Base-by-base conservation (phyloP, 2,888 invertebrate species). In the Limnephilus rhombicus region DNA sequence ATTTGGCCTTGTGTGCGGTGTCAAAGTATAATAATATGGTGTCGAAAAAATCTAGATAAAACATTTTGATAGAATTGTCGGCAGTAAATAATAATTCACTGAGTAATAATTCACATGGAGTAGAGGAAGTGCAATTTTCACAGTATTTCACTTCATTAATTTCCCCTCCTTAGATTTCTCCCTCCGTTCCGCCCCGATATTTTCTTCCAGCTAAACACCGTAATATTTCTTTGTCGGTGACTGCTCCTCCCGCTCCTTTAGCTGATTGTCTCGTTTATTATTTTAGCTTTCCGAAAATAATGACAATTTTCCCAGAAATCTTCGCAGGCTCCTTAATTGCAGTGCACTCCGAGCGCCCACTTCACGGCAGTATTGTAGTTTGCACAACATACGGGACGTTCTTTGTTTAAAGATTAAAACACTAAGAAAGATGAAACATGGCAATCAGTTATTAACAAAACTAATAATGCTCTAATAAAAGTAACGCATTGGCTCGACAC, bases 261-360 rank as follows among this genome's bases (percentile, higher is more conserved):
- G 68, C 81, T 82, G 90, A 90, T 90, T 90, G 90, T 82, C 41
- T 68, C 90, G 82, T 90, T 82, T 90, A 81, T 90, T 82, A 90
- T 82, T 90, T 82, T 82, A 82, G 90, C 90, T 11, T 45, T 82
- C 90, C 90, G 45, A 90, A 89, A 90, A 90, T 90, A 90, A 90
- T 90, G 90, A 82, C 90, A 90, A 81, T 90, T 82, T 82, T 90
- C 90, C 49, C 82, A 9, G 90, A 49, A 90, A 49, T 82, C 41
- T 89, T 82, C 49, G 49, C 90, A 82, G 24, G 82, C 7, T 82
- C 29, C 31, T 89, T 90, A 90, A 90, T 90, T 90, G 90, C 90
- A 90, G 82, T 90, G 90, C 90, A 82, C 90, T 90, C 29, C 31
- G 41, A 13, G 49, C 82, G 80, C 13, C 41, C 81, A 81, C 90